Base-by-base conservation (phyloP, 92 coral and sea anemone genomes). In the Palythoa heliodiscus region DNA sequence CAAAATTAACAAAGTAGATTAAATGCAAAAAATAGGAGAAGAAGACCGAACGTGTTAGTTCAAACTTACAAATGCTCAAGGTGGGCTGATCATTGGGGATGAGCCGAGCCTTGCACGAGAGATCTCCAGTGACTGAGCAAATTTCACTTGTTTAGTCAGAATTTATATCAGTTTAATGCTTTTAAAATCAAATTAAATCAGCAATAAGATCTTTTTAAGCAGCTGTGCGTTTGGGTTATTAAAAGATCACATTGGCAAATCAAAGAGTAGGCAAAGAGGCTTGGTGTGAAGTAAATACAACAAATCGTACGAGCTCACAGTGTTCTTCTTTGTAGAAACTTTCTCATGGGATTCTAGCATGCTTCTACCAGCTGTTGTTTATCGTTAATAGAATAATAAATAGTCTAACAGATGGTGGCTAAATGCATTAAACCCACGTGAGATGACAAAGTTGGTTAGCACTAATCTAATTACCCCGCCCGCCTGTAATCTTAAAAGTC, bases 271-370 rank as follows among this genome's bases (percentile, higher is more conserved):
- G 89, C 98, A 89, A 89, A 85, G 95, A 82, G 91, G 89, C 85
- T 86, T 76, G 73, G 88, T 78, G 89, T 86, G 87, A 88, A 85
- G 93, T 88, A 87, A 92, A 88, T 78, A 89, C 90, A 87, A 86
- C 83, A 88, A 92, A 86, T 88, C 86, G 90, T 88, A 74, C 82
- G 71, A 85, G 89, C 81, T 71, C 91, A 90, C 99, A 97, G 95
- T 93, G 98, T 93, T 90, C 91, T 87, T 91, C 98, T 95, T 97
- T 97, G 99, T 97, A 90, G 98, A 79, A 85, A 92, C 89, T 93
- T 97, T 97, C 99, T 91, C 96, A 94, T 97, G 99, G 99, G 98
- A 97, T 97, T 92, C 93, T 90, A 97, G 93, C 98, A 96, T 92
- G 95, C 93, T 89, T 83, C 87, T 84, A 89, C 88, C 99, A 97